Conservation (phyloP, 2,888 invertebrate species). For the Beris morrisii region DNA sequence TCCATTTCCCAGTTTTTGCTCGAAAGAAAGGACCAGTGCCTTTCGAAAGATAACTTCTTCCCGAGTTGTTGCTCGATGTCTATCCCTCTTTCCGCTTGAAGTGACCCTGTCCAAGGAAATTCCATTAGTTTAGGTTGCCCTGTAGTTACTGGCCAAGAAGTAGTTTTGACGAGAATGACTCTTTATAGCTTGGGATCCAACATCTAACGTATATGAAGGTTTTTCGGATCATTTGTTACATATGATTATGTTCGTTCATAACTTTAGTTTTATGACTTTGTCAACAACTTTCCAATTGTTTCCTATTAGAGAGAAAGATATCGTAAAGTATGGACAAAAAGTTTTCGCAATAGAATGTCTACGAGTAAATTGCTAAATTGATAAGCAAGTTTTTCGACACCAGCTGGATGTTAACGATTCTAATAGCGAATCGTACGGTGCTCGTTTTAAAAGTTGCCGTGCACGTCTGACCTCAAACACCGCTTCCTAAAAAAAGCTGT, state of each 20-base stretch:
- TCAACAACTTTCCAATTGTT: conserved; percentile 27
- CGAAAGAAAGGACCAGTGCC: no score
- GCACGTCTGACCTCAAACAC: no score
- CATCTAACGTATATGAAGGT: conserved; percentile 6
- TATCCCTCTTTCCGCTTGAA: conserved; percentile 18
- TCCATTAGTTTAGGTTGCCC: conserved; percentile 25
- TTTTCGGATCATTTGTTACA: conserved; percentile 32
- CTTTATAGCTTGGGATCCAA: no score
- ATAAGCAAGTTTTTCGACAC: no score
- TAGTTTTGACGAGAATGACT: conserved; percentile 1
- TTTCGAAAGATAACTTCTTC: no score
- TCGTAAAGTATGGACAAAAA: not conserved
- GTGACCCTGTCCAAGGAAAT: conserved; percentile 1
- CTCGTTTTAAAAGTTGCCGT: no score
- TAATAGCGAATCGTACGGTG: no score
- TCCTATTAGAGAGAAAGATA: conserved; percentile 7
- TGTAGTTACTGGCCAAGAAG: conserved; percentile 20
- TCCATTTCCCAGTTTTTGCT: not conserved
- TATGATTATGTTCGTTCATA: conserved; percentile 30
- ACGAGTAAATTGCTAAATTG: no score
- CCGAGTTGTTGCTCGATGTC: no score
- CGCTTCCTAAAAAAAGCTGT: no score
- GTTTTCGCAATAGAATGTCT: no score
- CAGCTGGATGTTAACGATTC: no score
- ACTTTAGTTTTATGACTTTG: conserved; percentile 29